These are phyloP conservation scores for Amblyjoppa proteus DNA, from an alignment of 2,888 invertebrate species.

Conservation along the genomic window DNA sequence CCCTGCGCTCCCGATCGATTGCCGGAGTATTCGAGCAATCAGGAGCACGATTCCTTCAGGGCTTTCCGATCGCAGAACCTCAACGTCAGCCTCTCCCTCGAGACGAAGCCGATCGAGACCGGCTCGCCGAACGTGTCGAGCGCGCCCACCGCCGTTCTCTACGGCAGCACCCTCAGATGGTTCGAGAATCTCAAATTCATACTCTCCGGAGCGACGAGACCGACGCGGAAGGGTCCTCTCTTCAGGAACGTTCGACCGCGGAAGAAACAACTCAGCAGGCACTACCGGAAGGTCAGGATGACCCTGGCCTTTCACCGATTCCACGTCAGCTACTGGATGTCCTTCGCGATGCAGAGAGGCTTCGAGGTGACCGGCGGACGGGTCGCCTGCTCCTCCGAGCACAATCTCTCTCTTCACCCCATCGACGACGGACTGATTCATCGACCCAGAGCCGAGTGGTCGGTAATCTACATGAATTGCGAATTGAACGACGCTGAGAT, in stretches of 20 bases:
- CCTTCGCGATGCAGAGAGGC: slow-evolving; percentile 97
- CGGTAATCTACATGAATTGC: slow-evolving; percentile 96
- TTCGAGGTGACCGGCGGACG: slow-evolving; percentile 94
- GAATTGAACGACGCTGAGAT: slow-evolving; percentile 97
- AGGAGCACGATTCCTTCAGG: slow-evolving; percentile 97
- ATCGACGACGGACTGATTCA: slow-evolving; percentile 93
- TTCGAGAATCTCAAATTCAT: slow-evolving; percentile 98
- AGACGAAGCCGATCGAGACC: slow-evolving; percentile 88
- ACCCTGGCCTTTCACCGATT: slow-evolving; percentile 95
- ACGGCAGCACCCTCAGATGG: slow-evolving; percentile 98
- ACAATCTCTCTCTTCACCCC: slow-evolving; percentile 90
- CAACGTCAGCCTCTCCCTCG: slow-evolving; percentile 91
- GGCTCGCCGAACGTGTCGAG: slow-evolving; percentile 83
- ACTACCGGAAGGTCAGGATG: slow-evolving; percentile 94
- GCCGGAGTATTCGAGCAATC: slow-evolving; percentile 98
- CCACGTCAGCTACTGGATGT: slow-evolving; percentile 98
- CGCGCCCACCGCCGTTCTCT: slow-evolving; percentile 92
- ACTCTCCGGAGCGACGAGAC: slow-evolving; percentile 96
- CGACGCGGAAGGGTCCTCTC: slow-evolving; percentile 95
- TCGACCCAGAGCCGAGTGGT: slow-evolving; percentile 95
- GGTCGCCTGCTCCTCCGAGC: slow-evolving; percentile 93
- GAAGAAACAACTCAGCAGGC: slow-evolving; percentile 96
- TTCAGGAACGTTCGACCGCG: slow-evolving; percentile 94
- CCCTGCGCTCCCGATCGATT: slow-evolving; percentile 98
- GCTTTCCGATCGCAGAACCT: slow-evolving; percentile 96